Base-by-base conservation (phyloP, 1,140 invertebrate genomes). In the Dreissena polymorpha region DNA sequence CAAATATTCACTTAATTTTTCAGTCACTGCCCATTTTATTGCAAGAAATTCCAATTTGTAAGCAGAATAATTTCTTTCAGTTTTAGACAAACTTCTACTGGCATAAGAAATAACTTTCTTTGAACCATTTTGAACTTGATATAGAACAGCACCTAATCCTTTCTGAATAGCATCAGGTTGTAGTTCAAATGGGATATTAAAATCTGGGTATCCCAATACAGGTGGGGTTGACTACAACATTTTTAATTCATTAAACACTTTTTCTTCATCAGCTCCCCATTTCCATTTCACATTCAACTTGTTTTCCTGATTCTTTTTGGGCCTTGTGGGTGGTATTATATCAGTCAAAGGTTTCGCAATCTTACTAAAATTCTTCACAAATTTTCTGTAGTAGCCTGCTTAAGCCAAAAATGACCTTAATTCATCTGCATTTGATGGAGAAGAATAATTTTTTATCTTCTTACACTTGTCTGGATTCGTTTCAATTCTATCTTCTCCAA, bases 401-500 rank as follows among this genome's bases (percentile, higher is more conserved):
- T 57, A 25, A 29, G 55, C 53, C 10, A 76, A 49, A 39, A 76
- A 76, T 25, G 55, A 64, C 14, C 25, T 21, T 16, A 76, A 27
- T 76, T 76, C 73, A 64, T 64, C 0, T 27, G 71, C n/a, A n/a
- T n/a, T n/a, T n/a, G n/a, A n/a, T n/a, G n/a, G n/a, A n/a, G n/a
- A n/a, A n/a, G n/a, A n/a, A 51, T 70, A 75, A 3, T 85, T 50
- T 72, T 72, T 60, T 87, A 94, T 92, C 2, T 91, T 88, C 21
- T 83, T 60, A 21, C 93, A 80, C 82, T 94, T 94, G 10, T 89
- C 88, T 0, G 92, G 92, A 85, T 93, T 91, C 0, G 91, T 85
- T 39, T 86, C 65, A 7, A 93, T 39, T 16, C 94, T 93, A 16
- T 90, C 67, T 10, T 50, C 71, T 64, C 70, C 78, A 13, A 85